Percentiles rank a stretch among this genome's conserved stretches.
Conservation (phyloP, 2,888 invertebrate species). For the Papilio demoleus region DNA sequence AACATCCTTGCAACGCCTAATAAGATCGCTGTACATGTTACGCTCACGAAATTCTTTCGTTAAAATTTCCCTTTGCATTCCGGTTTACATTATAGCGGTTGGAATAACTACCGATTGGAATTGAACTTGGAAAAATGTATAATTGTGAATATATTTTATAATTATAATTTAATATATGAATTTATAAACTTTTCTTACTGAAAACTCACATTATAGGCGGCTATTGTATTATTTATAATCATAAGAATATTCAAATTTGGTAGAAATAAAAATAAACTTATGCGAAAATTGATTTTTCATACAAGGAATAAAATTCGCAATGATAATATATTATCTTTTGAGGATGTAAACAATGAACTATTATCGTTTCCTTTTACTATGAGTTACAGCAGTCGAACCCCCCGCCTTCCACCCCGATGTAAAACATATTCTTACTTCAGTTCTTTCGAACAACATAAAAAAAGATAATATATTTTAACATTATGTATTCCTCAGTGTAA, state of each 20-base stretch:
- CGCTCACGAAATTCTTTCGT: constrained; percentile 7
- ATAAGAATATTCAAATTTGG: neutral
- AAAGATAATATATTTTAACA: neutral
- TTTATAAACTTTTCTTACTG: neutral
- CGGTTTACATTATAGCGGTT: neutral
- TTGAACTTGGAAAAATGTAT: neutral
- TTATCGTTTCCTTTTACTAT: constrained; percentile 31
- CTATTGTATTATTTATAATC: too few relatives aligned
- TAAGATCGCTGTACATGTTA: constrained; percentile 23
- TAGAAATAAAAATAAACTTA: constrained; percentile 2
- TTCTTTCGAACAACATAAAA: neutral
- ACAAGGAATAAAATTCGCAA: constrained; percentile 10
- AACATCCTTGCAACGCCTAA: constrained; percentile 30
- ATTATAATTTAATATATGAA: neutral
- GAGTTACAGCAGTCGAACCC: neutral
- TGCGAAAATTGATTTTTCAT: neutral
- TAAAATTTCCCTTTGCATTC: neutral
- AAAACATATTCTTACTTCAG: neutral
- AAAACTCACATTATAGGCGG: neutral
- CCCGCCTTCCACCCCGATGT: too few relatives aligned
- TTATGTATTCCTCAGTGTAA: neutral
- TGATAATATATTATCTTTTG: constrained; percentile 19
- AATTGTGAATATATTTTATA: neutral
- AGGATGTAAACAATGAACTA: neutral
- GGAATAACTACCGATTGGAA: neutral